These are phyloP conservation scores for Trinectes maculatus DNA, from an alignment of 2,113 vertebrate genomes.

Conservation along the genomic window DNA sequence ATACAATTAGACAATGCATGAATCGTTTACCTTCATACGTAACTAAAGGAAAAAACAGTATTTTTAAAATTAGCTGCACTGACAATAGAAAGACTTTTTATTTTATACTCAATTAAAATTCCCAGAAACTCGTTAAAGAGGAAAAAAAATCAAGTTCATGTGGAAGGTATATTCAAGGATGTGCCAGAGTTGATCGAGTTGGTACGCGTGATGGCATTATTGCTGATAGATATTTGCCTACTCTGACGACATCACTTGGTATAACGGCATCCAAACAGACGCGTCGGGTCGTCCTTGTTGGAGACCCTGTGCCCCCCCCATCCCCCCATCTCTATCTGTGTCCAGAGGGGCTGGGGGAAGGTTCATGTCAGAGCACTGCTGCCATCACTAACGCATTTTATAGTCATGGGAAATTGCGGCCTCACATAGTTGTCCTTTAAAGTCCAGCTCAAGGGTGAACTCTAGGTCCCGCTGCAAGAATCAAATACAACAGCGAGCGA, in stretches of 20 bases:
- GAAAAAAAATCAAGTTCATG: slow-evolving; percentile 44
- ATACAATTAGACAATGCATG: slow-evolving; percentile 17
- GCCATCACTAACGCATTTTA: slow-evolving; percentile 91
- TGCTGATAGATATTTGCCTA: slow-evolving; percentile 58
- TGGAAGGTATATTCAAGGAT: slow-evolving; percentile 65
- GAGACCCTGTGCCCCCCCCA: slow-evolving; percentile 30
- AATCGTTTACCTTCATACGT: slow-evolving; percentile 19
- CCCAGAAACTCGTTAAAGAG: slow-evolving; percentile 6
- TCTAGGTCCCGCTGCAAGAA: slow-evolving; percentile 91
- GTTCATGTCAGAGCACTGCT: neutral
- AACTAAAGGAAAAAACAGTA: slow-evolving; percentile 18
- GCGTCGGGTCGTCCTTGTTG: slow-evolving; percentile 8
- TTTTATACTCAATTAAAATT: slow-evolving; percentile 10
- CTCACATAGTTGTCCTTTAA: slow-evolving; percentile 97
- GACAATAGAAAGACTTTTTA: slow-evolving; percentile 24
- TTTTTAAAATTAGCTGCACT: slow-evolving; percentile 33
- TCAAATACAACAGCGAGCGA: neutral
- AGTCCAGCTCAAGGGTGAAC: slow-evolving; percentile 97
- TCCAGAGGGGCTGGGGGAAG: slow-evolving; percentile 37
- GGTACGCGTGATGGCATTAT: slow-evolving; percentile 56
- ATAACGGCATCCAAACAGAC: slow-evolving; percentile 52
- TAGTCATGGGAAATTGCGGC: slow-evolving; percentile 97
- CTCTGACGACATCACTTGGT: slow-evolving; percentile 61
- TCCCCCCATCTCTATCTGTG: neutral
- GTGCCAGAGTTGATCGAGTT: slow-evolving; percentile 39